phyloP scores from a whole-genome alignment of 2,113 vertebrate species.

The Dolichallabes microphthalmus region DNA sequence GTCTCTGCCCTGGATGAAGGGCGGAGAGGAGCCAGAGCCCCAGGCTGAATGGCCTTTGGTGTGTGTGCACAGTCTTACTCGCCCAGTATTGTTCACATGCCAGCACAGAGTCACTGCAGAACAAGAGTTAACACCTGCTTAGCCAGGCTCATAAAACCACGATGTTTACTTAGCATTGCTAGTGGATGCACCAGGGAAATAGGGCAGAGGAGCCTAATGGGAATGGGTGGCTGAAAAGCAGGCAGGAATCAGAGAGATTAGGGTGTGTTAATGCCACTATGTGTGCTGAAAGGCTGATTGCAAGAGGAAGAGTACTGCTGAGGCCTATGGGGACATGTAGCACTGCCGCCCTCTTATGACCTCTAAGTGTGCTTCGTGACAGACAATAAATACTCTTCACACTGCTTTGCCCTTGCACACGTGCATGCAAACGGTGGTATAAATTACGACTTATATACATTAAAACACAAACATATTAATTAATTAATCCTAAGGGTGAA shows the following conservation, averaged over 20 bases:
- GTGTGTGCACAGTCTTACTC: constrained; percentile 40
- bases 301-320: constrained; percentile 44
- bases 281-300: constrained; percentile 56
- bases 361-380: constrained; percentile 38
- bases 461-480: background rate
- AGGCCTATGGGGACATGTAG: constrained; percentile 53
- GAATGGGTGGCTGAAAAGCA: constrained; percentile 54
- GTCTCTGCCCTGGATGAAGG: constrained; percentile 40
- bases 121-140: constrained; percentile 61
- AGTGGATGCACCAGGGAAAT: constrained; percentile 55
- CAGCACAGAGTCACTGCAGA: constrained; percentile 55
- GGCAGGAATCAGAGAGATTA: constrained; percentile 54
- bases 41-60: constrained; percentile 54
- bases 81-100: constrained; percentile 57
- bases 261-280: constrained; percentile 56
- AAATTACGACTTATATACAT: background rate
- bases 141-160: constrained; percentile 53
- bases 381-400: constrained; percentile 26
- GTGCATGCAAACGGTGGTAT: background rate
- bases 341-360: constrained; percentile 52
- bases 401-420: constrained; percentile 18
- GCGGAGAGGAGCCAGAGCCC: constrained; percentile 45
- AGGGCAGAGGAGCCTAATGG: constrained; percentile 56
- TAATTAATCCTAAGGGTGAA: background rate
- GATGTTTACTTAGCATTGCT: constrained; percentile 55